Percentiles rank a stretch among this genome's conserved stretches.
Conservation (phyloP, 2,797 vertebrate species). For the Scolopax rusticola region DNA sequence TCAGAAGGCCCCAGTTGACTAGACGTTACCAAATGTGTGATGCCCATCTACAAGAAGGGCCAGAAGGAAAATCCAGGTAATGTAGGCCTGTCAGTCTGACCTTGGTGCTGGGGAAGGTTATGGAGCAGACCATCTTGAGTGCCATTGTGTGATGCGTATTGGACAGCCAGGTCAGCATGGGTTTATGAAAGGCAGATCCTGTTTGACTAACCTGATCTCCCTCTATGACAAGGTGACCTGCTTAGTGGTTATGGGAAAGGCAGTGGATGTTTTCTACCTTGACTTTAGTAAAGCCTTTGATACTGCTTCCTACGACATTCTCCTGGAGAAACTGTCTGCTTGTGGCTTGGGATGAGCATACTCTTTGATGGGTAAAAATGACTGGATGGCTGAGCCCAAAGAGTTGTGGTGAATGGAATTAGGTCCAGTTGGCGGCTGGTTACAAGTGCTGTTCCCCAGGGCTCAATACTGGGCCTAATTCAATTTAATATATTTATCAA, state of each 20-base stretch:
- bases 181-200: neutral
- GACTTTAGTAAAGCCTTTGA: neutral
- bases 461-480: neutral
- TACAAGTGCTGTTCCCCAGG: rapidly evolving
- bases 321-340: neutral
- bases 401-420: neutral
- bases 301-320: neutral
- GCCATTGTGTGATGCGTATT: rapidly evolving
- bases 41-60: neutral
- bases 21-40: neutral
- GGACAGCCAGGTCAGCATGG: neutral
- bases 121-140: neutral
- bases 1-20: neutral
- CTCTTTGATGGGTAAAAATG: neutral
- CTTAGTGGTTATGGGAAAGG: neutral
- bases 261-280: neutral
- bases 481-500: neutral
- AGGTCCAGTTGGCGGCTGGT: rapidly evolving
- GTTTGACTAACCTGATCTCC: neutral
- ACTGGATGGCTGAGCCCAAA: rapidly evolving
- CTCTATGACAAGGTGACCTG: neutral
- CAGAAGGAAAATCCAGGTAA: neutral
- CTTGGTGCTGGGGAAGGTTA: rapidly evolving
- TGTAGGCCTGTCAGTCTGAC: neutral
- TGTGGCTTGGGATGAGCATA: rapidly evolving